Base-by-base conservation (phyloP, 37 sponge, comb jelly and placozoan genomes). In the Haliclona indistincta region DNA sequence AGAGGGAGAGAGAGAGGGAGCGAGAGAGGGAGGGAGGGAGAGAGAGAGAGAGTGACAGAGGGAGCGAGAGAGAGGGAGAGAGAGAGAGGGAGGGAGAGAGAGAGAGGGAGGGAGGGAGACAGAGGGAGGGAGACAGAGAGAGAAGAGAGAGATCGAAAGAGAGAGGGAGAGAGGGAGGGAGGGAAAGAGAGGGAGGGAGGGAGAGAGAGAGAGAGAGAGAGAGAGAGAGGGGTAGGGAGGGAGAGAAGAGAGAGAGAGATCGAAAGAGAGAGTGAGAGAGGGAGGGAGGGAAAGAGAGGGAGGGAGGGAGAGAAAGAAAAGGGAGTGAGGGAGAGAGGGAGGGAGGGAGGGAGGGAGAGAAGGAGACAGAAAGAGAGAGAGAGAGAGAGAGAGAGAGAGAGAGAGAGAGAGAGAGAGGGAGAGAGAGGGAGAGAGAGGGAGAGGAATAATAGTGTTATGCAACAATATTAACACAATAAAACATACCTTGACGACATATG, bases 111-210 rank as follows among this genome's bases (percentile, higher is more conserved):
- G 28, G 53, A 55, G 4, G 2, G 55, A 47, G 54, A 20, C 4
- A 11, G 29, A 13, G 55, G 13, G 13, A 37, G 35, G 30, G 20
- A 5, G 22, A 71, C 32, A 53, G 34, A 55, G 13, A n/a, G 55
- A 20, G 30, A 25, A 5, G 22, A 71, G 54, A 53, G 34, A 55
- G 4, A 20, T 34, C 4, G 1, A 37, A 37, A 19, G 55, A 25
- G 8, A 65, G 66, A 47, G 73, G 81, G 7, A 43, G 71, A 47
- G 81, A 67, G 33, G 67, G 81, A 67, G 73, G 66, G 56, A 38
- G 32, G 63, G 30, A 30, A 38, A 60, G 74, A 25, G 39, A 35
- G 39, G 58, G 42, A 25, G 26, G 40, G 3, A 54, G 32, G 2
- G 56, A 71, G 56, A 37, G 56, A 60, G 74, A 25, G 39, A 35